Conservation (phyloP, 1,140 invertebrate species). For the Panagrolaimus sp. region DNA sequence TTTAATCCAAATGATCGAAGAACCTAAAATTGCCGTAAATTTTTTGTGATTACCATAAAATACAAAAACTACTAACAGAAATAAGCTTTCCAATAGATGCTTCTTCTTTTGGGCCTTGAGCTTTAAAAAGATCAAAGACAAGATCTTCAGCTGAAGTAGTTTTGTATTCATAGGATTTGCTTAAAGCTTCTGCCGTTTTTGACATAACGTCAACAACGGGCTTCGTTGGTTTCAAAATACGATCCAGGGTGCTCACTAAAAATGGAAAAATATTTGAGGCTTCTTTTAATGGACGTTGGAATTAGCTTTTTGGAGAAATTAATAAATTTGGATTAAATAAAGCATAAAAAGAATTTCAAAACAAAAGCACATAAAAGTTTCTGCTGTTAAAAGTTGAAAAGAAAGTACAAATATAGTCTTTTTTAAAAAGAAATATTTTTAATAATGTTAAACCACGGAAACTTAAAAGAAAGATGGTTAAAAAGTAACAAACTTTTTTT, state of each 20-base stretch:
- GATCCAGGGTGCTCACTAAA: conserved; percentile 26
- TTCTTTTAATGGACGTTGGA: no score
- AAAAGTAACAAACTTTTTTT: no score
- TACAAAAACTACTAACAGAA: conserved; percentile 24
- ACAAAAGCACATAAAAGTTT: no score
- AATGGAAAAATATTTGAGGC: conserved; percentile 2
- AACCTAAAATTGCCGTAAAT: conserved; percentile 22
- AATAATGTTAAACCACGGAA: no score
- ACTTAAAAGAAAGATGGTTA: no score
- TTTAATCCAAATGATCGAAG: conserved; percentile 17
- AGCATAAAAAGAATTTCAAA: no score
- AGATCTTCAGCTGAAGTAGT: conserved; percentile 46
- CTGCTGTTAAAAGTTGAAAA: no score
- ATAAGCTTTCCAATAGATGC: conserved; percentile 50
- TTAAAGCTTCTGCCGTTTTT: conserved; percentile 32
- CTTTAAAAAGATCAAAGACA: conserved; percentile 55
- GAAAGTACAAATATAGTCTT: no score
- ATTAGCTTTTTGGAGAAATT: no score
- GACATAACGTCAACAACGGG: conserved; percentile 33
- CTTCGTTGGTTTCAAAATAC: conserved; percentile 28
- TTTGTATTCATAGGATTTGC: conserved; percentile 34
- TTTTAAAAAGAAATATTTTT: no score
- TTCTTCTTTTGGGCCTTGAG: conserved; percentile 44
- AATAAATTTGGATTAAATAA: no score
- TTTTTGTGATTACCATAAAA: background rate